phyloP scores from a whole-genome alignment of 2,797 vertebrate species.

The Glossophaga mutica region DNA sequence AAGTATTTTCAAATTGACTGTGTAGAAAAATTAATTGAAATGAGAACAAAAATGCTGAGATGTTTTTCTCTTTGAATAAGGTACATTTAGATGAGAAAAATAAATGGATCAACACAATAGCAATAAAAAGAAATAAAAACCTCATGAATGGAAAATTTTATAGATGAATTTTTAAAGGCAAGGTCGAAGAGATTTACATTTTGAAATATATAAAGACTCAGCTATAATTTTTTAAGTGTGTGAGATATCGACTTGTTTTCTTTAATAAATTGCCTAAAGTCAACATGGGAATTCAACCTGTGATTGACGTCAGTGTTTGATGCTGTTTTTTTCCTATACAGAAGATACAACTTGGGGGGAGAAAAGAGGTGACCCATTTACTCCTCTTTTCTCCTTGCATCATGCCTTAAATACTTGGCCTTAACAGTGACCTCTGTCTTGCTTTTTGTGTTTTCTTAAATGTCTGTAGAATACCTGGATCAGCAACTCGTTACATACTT shows the following conservation, averaged over 20 bases:
- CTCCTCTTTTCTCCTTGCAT: not conserved
- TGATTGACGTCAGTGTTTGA: not conserved
- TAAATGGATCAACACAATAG: not conserved
- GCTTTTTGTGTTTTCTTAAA: not conserved
- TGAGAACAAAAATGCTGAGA: not conserved
- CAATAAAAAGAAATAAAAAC: not conserved
- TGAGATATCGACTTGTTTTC: not conserved
- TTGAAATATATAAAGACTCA: not conserved
- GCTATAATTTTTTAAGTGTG: not conserved
- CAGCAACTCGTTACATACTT: not conserved
- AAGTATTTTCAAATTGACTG: not conserved
- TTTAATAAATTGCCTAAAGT: not conserved
- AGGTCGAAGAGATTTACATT: not conserved
- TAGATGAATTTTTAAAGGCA: not conserved
- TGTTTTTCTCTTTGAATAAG: not conserved
- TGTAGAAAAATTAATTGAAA: not conserved
- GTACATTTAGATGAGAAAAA: not conserved
- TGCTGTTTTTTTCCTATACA: not conserved
- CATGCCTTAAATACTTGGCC: not conserved
- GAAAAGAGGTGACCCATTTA: accelerated
- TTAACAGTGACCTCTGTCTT: not conserved
- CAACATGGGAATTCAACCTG: not conserved
- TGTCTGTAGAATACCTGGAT: not conserved
- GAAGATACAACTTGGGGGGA: not conserved
- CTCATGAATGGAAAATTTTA: not conserved